A percentile compares a stretch with the other conserved stretches of the same genome.
phyloP scores from a whole-genome alignment of 2,888 invertebrate species.

The Tenthredo mesomela region DNA sequence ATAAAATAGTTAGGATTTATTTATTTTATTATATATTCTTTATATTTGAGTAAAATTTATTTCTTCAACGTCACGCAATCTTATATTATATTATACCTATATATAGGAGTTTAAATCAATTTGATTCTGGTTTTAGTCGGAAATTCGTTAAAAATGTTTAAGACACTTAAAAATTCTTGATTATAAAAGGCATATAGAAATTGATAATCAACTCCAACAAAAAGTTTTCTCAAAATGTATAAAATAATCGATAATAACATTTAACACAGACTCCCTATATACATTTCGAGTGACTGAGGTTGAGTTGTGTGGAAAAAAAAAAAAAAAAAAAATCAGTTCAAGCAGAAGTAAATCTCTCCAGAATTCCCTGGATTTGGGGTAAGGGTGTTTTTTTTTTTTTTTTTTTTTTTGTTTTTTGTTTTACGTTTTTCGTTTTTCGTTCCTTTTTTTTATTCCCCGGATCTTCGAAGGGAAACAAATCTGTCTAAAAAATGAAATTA shows the following conservation, averaged over 20 bases:
- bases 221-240: background rate
- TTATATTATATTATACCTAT: too few species aligned
- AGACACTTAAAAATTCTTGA: too few species aligned
- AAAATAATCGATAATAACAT: background rate
- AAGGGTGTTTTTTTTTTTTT: background rate
- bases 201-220: background rate
- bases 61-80: background rate
- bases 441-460: background rate
- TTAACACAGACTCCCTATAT: background rate
- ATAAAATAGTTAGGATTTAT: background rate
- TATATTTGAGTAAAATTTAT: background rate
- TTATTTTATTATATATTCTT: too few species aligned
- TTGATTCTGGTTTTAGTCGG: background rate
- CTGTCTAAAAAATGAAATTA: constrained; percentile 52
- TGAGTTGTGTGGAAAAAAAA: background rate
- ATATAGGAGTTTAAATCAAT: too few species aligned
- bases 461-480: constrained; percentile 39
- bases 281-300: background rate
- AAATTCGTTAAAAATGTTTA: too few species aligned
- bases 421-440: too few species aligned
- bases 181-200: background rate
- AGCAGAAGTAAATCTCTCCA: background rate
- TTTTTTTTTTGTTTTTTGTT: too few species aligned
- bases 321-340: background rate
- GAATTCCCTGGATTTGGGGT: background rate